Evolutionary conservation across 2,113 vertebrate genomes (phyloP).

Genomic region (Axis porcinus): DNA sequence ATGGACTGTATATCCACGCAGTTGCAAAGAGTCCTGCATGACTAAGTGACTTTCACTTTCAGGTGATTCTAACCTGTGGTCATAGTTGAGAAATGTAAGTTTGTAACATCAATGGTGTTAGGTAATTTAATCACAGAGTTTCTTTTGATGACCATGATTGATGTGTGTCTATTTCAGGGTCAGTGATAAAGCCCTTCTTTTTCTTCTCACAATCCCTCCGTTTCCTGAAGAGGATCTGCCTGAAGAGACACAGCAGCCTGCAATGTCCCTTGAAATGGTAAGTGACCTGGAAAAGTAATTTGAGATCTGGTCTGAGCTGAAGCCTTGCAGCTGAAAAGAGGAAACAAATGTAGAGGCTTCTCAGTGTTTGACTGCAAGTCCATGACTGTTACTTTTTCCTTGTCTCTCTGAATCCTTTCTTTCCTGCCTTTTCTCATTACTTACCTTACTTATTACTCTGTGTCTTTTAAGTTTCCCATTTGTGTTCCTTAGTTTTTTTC

Average conservation of each 20-base stretch:
- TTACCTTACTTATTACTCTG: background rate
- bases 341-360: background rate
- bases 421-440: background rate
- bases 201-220: background rate
- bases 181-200: background rate
- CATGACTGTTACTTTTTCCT: background rate
- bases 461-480: background rate
- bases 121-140: background rate
- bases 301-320: background rate
- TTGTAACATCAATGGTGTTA: background rate
- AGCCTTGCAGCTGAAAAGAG: background rate
- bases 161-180: background rate
- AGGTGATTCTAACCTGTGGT: background rate
- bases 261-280: background rate
- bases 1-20: background rate
- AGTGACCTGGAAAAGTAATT: background rate
- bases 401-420: background rate
- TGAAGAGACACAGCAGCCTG: background rate
- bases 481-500: background rate
- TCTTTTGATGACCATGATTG: background rate
- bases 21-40: background rate
- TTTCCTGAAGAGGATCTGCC: background rate
- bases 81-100: background rate
- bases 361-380: background rate
- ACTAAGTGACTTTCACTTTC: background rate